Evolutionary conservation across 2,797 vertebrate species (phyloP).

Genomic region (Sus cebifrons): DNA sequence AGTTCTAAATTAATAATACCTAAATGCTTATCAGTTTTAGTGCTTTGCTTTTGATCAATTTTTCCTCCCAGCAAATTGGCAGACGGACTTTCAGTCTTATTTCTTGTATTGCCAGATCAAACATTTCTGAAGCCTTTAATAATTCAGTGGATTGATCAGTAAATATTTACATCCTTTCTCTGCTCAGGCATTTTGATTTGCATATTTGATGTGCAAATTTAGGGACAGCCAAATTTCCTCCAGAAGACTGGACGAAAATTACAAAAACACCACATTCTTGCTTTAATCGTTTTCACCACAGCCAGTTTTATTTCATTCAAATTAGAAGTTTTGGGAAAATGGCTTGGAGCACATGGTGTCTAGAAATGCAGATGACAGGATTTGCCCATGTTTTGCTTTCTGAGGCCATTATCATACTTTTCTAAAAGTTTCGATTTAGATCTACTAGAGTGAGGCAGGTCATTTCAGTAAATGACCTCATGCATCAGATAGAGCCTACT

Average conservation of each 20-base stretch:
- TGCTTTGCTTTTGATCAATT: slow-evolving; percentile 74
- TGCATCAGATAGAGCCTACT: slow-evolving; percentile 45
- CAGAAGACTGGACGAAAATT: slow-evolving; percentile 65
- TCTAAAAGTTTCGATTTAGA: slow-evolving; percentile 73
- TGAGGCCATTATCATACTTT: slow-evolving; percentile 67
- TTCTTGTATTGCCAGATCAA: slow-evolving; percentile 77
- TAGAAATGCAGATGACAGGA: slow-evolving; percentile 60
- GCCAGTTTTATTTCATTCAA: slow-evolving; percentile 66
- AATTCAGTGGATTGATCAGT: slow-evolving; percentile 83
- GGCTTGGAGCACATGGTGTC: slow-evolving; percentile 44
- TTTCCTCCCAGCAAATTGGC: slow-evolving; percentile 70
- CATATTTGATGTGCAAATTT: slow-evolving; percentile 78
- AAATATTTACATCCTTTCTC: slow-evolving; percentile 82
- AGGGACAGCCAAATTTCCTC: slow-evolving; percentile 72
- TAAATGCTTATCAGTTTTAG: slow-evolving; percentile 58
- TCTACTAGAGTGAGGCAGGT: slow-evolving; percentile 63
- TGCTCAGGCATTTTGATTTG: slow-evolving; percentile 73
- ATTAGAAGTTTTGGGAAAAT: slow-evolving; percentile 50
- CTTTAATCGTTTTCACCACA: slow-evolving; percentile 14
- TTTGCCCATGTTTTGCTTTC: slow-evolving; percentile 57
- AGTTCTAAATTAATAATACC: slow-evolving; percentile 79
- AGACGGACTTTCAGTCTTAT: slow-evolving; percentile 54
- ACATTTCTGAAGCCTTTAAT: slow-evolving; percentile 83
- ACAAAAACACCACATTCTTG: slow-evolving; percentile 57
- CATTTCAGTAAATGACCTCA: slow-evolving; percentile 80